Evolutionary conservation across 2,113 vertebrate species (phyloP).

Genomic region (Odocoileus hemionus): DNA sequence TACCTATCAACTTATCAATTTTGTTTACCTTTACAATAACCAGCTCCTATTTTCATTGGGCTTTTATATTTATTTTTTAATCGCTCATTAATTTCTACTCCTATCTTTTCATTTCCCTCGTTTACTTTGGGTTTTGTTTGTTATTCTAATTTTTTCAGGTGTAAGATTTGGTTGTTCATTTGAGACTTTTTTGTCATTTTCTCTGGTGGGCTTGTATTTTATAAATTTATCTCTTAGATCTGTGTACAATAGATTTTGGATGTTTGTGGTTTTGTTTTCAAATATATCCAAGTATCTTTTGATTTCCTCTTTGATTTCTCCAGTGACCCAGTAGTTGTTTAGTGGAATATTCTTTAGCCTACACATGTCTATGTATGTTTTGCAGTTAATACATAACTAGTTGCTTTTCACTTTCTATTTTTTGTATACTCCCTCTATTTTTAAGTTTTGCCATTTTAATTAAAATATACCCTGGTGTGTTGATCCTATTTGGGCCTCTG

Average conservation of each 20-base stretch:
- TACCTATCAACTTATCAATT: not conserved
- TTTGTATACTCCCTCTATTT: not conserved
- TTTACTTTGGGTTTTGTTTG: not conserved
- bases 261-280: not conserved
- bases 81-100: not conserved
- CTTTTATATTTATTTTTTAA: not conserved
- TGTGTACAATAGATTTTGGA: not conserved
- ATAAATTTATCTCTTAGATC: not conserved
- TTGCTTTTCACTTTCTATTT: not conserved
- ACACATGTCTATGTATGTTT: not conserved
- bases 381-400: not conserved
- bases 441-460: not conserved
- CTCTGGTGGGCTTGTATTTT: not conserved
- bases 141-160: not conserved
- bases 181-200: not conserved
- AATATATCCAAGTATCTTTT: not conserved
- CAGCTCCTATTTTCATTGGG: not conserved
- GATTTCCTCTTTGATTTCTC: not conserved
- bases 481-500: not conserved
- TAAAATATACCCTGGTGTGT: not conserved
- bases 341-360: not conserved
- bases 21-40: not conserved
- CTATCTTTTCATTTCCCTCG: not conserved
- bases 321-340: not conserved
- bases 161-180: not conserved